These are phyloP conservation scores for Ornithoptera priamus DNA, from an alignment of 2,888 invertebrate species.

Conservation along the genomic window DNA sequence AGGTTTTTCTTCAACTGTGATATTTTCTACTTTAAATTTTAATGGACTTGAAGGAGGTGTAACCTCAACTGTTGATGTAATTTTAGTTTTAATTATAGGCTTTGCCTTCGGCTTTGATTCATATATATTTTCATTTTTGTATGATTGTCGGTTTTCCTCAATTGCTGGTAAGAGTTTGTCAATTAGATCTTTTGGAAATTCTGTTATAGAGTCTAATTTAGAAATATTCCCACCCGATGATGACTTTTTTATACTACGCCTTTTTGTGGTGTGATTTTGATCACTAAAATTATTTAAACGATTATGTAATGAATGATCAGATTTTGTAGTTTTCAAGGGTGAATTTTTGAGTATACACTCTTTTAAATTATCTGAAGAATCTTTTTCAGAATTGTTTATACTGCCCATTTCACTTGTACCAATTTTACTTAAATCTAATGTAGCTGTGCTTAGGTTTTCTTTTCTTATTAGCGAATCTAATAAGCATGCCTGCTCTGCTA, in stretches of 20 bases:
- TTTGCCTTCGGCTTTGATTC: conserved; percentile 41
- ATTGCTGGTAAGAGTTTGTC: conserved; percentile 60
- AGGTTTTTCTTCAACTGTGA: conserved; percentile 80
- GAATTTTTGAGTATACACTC: conserved; percentile 39
- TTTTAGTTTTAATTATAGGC: conserved; percentile 73
- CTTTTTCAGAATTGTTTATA: conserved; percentile 38
- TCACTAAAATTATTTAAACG: conserved; percentile 50
- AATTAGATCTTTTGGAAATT: conserved; percentile 58
- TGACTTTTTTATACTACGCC: conserved; percentile 67
- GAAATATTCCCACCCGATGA: conserved; percentile 67
- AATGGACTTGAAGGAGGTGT: conserved; percentile 67
- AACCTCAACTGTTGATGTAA: conserved; percentile 78
- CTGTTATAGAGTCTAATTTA: conserved; percentile 71
- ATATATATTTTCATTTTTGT: conserved; percentile 38
- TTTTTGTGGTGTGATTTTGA: conserved; percentile 47
- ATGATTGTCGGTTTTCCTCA: conserved; percentile 65
- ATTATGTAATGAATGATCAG: conserved; percentile 69
- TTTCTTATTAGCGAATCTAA: conserved; percentile 76
- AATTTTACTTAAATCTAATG: conserved; percentile 71
- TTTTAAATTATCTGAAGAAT: conserved; percentile 40
- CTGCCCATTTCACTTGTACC: conserved; percentile 45
- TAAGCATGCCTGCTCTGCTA: conserved; percentile 78
- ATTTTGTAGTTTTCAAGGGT: conserved; percentile 66
- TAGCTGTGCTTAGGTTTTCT: conserved; percentile 73
- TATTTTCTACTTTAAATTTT: conserved; percentile 79